Evolutionary conservation across 2,888 invertebrate species (phyloP), one percentile per base, ranked within the genome.

Genomic region (Meiosimyza platycephala): DNA sequence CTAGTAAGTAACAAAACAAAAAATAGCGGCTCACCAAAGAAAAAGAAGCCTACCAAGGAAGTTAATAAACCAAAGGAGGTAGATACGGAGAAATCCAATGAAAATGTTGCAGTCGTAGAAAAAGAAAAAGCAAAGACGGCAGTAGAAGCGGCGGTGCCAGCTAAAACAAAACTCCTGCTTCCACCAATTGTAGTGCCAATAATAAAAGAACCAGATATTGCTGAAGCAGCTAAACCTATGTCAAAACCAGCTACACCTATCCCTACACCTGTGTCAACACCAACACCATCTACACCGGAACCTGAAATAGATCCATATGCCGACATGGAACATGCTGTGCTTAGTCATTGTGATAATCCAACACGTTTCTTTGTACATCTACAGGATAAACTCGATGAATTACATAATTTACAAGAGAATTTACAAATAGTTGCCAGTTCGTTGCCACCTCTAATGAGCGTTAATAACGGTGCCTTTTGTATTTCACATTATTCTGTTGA

Each of bases 401-500:
- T 94, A 3, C 88, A 90, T 3, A 88, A 89, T 54, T 88, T 94
- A 1, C 93, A 94, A 80, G 89, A 89, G 0, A 89, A 90, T 79
- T 85, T 95, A 1, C 93, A 93, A 84, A 88, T 89, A 28, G 88
- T 89, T 11, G 90, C 91, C 0, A 83, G 85, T 0, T 84, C 85
- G 0, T 89, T 91, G 82, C 83, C 89, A 0, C 89, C 90, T 52
- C 84, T 93, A 12, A 89, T 89, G 72, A 90, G 92, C 2, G 76
- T 83, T 16, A 78, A 82, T 0, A 83, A 86, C 57, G 86, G 92
- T 9, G 90, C 90, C 0, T 81, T 91, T 0, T 94, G 94, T 79
- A 89, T 92, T 64, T 96, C 97, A 0, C 92, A 93, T 81, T 97
- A 95, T 85, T 90, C 92, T 0, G 92, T 91, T 2, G 96, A 98